phyloP scores from a whole-genome alignment of 2,888 invertebrate genomes.

The Sthenelais limicola region DNA sequence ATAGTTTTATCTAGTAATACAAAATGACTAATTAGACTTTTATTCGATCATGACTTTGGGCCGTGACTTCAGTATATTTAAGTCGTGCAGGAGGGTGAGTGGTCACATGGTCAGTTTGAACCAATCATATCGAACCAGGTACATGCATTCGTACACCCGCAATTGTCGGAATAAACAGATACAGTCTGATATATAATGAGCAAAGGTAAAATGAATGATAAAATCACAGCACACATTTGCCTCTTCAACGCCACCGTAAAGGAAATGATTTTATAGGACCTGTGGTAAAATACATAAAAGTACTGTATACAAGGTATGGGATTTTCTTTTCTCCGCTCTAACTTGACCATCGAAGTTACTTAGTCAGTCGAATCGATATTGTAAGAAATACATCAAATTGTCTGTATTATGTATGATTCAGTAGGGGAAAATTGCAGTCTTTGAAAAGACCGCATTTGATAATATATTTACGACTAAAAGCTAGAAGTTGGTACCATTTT shows the following conservation, averaged over 20 bases:
- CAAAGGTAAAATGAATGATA: slow-evolving; percentile 7
- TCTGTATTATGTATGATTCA: slow-evolving; percentile 8
- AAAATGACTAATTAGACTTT: slow-evolving; percentile 15
- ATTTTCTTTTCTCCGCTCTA: not conserved
- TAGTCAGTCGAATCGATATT: slow-evolving; percentile 19
- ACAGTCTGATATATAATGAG: too few species aligned
- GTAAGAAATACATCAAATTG: slow-evolving; percentile 29
- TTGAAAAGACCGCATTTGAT: not conserved
- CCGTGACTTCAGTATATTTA: slow-evolving; percentile 1
- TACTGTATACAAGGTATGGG: slow-evolving; percentile 2
- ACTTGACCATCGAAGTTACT: not conserved
- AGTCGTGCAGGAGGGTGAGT: slow-evolving; percentile 20
- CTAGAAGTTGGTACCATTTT: slow-evolving; percentile 10
- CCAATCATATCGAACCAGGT: not conserved
- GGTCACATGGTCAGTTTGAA: slow-evolving; percentile 14
- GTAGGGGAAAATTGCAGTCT: slow-evolving; percentile 4
- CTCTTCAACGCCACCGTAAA: not conserved
- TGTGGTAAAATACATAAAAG: slow-evolving; percentile 21
- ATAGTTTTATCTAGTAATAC: slow-evolving; percentile 9
- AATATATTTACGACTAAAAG: slow-evolving; percentile 4
- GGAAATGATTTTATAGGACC: not conserved
- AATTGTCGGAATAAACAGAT: too few species aligned
- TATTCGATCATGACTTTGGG: not conserved
- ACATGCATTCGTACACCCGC: too few species aligned
- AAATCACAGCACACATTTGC: slow-evolving; percentile 20